Base-by-base conservation (phyloP, 2,888 invertebrate genomes). In the Sialis fuliginosa region DNA sequence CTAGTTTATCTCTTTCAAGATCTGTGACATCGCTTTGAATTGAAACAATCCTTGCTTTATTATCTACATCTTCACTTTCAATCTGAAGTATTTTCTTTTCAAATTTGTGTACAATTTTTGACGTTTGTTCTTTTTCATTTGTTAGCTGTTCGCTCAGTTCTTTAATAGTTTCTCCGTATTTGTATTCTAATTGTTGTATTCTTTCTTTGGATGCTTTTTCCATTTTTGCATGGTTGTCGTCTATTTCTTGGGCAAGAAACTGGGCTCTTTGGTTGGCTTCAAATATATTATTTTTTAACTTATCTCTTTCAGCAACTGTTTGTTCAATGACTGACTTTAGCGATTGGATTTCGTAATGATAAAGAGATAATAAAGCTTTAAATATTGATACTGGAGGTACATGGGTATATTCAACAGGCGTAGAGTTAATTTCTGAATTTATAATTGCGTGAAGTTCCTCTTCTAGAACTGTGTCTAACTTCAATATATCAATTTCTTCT, bases 211-310 rank as follows among this genome's bases (percentile, higher is more conserved):
- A 73, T 33, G 79, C 78, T 51, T 77, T 77, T 61, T 93, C 92
- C 60, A 91, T 72, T 49, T 81, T 76, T 1, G 81, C 75, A 61
- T 92, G 90, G 55, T 84, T 81, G 57, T 93, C 93, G 61, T 95
- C 93, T 2, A 91, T 84, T 63, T 93, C 93, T 55, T 86, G 86
- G 1, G 90, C 92, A 44, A 93, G 68, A 46, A 88, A 61, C 1
- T 79, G 73, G 0, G 88, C 86, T 54, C 91, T 72, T 48, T 81
- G 74, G 59, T 91, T 89, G 0, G 90, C 87, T 59, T 89, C 89
- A 13, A 72, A 68, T 12, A 91, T 76, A 58, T 90, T 89, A 8
- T 71, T 66, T 51, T 81, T 79, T 37, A 92, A 64, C 61, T 91
- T 91, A 54, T 85, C 81, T 46, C 87, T 75, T 61, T 92, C 92